Percentiles rank a stretch among this genome's conserved stretches.
phyloP scores from a whole-genome alignment of 2,797 vertebrate species.

The Danio aesculapii region DNA sequence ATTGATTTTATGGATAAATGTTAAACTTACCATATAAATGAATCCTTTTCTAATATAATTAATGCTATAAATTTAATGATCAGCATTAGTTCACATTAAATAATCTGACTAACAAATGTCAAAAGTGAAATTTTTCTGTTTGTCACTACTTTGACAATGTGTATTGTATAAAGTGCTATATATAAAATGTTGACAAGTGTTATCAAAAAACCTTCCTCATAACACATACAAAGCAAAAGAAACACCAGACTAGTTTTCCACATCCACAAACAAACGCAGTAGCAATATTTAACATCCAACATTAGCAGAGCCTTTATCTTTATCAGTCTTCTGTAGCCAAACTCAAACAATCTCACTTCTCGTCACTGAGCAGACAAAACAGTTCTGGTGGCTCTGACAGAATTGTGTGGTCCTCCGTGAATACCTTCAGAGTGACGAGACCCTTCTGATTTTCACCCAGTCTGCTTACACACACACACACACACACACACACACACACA shows the following conservation, averaged over 20 bases:
- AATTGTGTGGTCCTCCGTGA: conserved; percentile 31
- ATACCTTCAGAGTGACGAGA: conserved; percentile 36
- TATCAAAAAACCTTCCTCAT: too few species aligned
- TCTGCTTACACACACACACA: conserved; percentile 39
- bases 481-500: conserved; percentile 38
- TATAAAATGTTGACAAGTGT: too few species aligned
- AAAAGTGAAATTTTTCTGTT: too few species aligned
- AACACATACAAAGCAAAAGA: neutral
- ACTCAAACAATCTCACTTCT: conserved; percentile 36
- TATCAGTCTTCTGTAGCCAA: conserved; percentile 18
- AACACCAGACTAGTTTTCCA: neutral
- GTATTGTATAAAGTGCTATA: too few species aligned
- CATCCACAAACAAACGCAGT: neutral
- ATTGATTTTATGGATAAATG: too few species aligned
- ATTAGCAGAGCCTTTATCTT: conserved; percentile 19
- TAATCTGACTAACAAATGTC: too few species aligned
- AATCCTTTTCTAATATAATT: too few species aligned
- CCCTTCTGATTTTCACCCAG: conserved; percentile 26
- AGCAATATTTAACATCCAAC: neutral
- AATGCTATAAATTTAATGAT: too few species aligned
- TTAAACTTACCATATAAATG: too few species aligned
- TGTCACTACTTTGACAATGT: too few species aligned
- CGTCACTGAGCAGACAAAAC: conserved; percentile 37
- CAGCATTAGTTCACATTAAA: too few species aligned
- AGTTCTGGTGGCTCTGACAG: conserved; percentile 32